Percentiles rank a stretch among this genome's conserved stretches.
phyloP scores from a whole-genome alignment of 2,888 invertebrate species.

The Dichetophora obliterata region DNA sequence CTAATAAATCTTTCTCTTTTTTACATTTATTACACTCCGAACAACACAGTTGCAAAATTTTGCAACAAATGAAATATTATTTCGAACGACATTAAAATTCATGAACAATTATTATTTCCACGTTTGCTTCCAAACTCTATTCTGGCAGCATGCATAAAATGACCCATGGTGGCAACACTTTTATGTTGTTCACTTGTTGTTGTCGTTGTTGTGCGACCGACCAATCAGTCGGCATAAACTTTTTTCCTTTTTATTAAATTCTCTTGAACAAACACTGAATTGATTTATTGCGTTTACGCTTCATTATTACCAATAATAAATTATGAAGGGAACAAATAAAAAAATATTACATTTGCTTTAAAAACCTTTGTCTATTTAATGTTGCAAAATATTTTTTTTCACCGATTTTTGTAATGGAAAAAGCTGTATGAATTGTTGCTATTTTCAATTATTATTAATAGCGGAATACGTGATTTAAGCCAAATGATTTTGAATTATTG shows the following conservation, averaged over 20 bases:
- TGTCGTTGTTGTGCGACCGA: not conserved
- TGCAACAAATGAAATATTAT: constrained; percentile 10
- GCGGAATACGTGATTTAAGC: constrained; percentile 14
- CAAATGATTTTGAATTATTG: not conserved
- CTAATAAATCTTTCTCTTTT: constrained; percentile 16
- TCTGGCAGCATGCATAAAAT: not conserved
- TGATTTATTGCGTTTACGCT: constrained; percentile 65
- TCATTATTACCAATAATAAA: constrained; percentile 52
- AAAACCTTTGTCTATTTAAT: not conserved
- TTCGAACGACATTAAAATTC: constrained; percentile 60
- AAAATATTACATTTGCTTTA: not conserved
- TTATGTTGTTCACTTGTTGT: constrained; percentile 1
- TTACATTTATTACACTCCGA: not conserved
- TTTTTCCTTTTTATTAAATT: not conserved
- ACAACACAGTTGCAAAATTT: not conserved
- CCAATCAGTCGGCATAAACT: constrained; percentile 23
- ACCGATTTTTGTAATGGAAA: too few species aligned
- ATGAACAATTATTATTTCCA: constrained; percentile 61
- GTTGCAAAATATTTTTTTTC: too few species aligned
- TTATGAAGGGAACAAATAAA: not conserved
- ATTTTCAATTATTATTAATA: constrained; percentile 15
- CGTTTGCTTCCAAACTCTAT: not conserved
- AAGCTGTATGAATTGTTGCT: not conserved
- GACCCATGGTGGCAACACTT: not conserved
- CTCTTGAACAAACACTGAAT: constrained; percentile 52